Conservation (phyloP, 2,113 vertebrate species). For the Sceloporus undulatus region DNA sequence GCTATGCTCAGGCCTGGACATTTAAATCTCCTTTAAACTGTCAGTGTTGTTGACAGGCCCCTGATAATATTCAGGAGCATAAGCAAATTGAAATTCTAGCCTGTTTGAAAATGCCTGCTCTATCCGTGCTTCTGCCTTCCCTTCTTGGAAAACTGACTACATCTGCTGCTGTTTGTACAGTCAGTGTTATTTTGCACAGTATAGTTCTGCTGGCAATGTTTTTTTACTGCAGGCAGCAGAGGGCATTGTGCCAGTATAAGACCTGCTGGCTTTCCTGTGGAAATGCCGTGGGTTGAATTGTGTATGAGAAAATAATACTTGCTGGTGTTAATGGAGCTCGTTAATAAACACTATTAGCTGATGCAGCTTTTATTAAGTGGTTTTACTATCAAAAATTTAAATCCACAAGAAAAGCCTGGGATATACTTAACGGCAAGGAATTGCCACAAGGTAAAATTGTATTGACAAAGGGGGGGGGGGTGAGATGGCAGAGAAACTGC, state of each 20-base stretch:
- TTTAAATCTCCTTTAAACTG: constrained; percentile 9
- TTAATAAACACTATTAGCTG: constrained; percentile 50
- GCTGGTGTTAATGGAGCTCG: constrained; percentile 27
- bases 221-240: constrained; percentile 24
- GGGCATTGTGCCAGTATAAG: constrained; percentile 44
- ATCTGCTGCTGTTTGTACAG: constrained; percentile 25
- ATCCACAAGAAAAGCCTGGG: background rate
- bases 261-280: constrained; percentile 48
- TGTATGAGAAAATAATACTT: constrained; percentile 42
- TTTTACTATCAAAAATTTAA: constrained; percentile 18
- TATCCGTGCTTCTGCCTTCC: rapidly evolving
- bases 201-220: background rate
- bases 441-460: rapidly evolving
- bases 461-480: background rate
- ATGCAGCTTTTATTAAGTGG: constrained; percentile 2
- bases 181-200: background rate
- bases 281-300: rapidly evolving
- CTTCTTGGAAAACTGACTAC: background rate
- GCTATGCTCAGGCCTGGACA: background rate
- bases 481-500: background rate
- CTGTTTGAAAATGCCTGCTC: rapidly evolving
- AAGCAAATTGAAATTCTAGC: rapidly evolving
- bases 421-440: constrained; percentile 5
- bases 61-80: rapidly evolving
- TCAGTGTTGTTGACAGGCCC: constrained; percentile 30